phyloP scores from a whole-genome alignment of 2,888 invertebrate genomes.

The Trachelus tabidus region DNA sequence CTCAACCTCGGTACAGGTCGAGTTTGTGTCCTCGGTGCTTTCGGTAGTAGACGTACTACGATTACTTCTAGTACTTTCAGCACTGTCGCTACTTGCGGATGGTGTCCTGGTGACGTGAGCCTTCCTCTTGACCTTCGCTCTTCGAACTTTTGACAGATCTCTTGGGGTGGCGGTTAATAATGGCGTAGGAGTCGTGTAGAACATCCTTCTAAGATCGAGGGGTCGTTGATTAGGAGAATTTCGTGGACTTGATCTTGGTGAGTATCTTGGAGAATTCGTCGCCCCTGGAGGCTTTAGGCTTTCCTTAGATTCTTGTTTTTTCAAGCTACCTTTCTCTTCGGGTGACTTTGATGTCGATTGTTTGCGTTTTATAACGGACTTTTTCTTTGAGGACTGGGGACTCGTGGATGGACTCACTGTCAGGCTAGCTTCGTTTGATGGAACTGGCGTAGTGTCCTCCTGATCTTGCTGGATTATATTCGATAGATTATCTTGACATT shows the following conservation, averaged over 20 bases:
- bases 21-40: constrained; percentile 55
- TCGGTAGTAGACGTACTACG: constrained; percentile 47
- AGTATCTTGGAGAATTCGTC: constrained; percentile 29
- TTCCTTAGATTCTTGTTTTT: constrained; percentile 21
- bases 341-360: constrained; percentile 46
- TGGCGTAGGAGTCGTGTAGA: constrained; percentile 60
- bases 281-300: constrained; percentile 24
- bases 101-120: constrained; percentile 55
- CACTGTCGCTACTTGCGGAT: constrained; percentile 58
- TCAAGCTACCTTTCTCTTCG: constrained; percentile 18
- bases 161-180: constrained; percentile 61
- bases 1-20: constrained; percentile 62
- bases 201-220: constrained; percentile 57
- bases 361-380: constrained; percentile 51
- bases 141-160: constrained; percentile 57
- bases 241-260: constrained; percentile 39
- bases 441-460: constrained; percentile 34
- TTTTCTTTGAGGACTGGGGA: constrained; percentile 53
- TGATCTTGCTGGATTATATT: constrained; percentile 44
- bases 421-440: constrained; percentile 26
- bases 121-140: constrained; percentile 58
- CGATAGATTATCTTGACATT: constrained; percentile 50
- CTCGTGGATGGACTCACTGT: constrained; percentile 33
- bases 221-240: constrained; percentile 54
- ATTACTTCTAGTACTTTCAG: constrained; percentile 54